Evolutionary conservation across 2,797 vertebrate species (phyloP), one percentile per base, ranked within the genome.

Genomic region (Catostomus latipinnis): DNA sequence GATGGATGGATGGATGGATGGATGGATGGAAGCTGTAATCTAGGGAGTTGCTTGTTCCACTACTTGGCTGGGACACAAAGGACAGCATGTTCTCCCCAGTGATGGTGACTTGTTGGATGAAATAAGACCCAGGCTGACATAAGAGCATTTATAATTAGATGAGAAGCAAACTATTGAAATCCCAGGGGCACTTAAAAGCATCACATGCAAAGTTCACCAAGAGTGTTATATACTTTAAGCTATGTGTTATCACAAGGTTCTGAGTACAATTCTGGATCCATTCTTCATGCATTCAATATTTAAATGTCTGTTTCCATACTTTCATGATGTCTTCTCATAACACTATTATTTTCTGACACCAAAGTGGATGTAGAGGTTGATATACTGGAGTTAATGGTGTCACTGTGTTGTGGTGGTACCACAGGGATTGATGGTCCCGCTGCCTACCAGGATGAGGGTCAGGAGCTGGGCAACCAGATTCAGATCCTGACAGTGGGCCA

Each of bases 401-500:
- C 43, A 68, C 65, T 70, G 4, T 82, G 60, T 84, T 84, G 81
- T 89, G 73, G 78, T 86, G 88, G 88, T 91, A 81, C 91, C 86
- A 74, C 94, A 98, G 97, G 97, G 71, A 93, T 95, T 84, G 93
- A 98, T 83, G 95, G 96, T 87, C 94, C 95, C 63, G 94, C 94
- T 78, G 93, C 95, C 87, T 95, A 94, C 91, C 96, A 96, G 89
- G 96, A 97, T 14, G 96, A 96, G 8, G 89, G 93, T 81, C 93
- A 93, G 87, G 94, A 94, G 88, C 88, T 91, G 75, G 91, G 88
- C 81, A 92, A 92, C 86, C 93, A 96, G 81, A 95, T 97, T 87
- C 97, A 98, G 90, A 97, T 97, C 90, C 92, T 98, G 78, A 97
- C 96, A 0, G 93, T 96, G 88, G 95, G 95, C 34, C 96, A 95